A percentile compares a stretch with the other conserved stretches of the same genome.
phyloP scores from a whole-genome alignment of 2,113 vertebrate species.

The Petrocephalus zakoni region DNA sequence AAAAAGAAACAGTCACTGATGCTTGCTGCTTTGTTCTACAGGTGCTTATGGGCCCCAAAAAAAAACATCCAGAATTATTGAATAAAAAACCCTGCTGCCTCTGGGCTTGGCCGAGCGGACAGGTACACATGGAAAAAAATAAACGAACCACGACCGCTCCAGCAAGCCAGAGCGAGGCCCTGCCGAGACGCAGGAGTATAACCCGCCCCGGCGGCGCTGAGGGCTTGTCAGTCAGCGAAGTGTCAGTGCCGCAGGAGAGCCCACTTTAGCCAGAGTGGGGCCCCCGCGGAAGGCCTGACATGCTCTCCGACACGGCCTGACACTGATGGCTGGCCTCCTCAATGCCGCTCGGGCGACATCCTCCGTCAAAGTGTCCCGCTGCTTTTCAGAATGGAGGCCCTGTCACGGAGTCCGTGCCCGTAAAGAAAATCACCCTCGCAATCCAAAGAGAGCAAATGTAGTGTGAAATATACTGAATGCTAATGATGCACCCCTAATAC shows the following conservation, averaged over 20 bases:
- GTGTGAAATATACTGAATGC: background rate
- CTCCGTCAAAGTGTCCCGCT: background rate
- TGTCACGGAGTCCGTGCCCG: background rate
- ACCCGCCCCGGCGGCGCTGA: background rate
- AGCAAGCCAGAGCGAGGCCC: background rate
- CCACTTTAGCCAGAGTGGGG: background rate
- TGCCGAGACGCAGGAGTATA: background rate
- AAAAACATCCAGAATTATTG: background rate
- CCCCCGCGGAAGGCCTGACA: background rate
- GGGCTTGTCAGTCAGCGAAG: background rate
- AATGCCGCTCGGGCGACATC: background rate
- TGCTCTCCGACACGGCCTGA: background rate
- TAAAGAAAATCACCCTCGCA: background rate
- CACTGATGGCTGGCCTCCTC: background rate
- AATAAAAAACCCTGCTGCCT: background rate
- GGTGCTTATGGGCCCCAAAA: background rate
- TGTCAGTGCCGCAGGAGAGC: background rate
- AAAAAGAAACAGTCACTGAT: background rate
- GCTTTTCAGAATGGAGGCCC: background rate
- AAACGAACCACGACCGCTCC: background rate
- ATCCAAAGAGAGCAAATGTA: background rate
- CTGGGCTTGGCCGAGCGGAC: background rate
- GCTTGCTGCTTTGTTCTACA: background rate
- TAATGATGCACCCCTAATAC: background rate
- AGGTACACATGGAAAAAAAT: background rate